These are phyloP conservation scores for Gavia stellata DNA, from an alignment of 2,113 vertebrate genomes.

Conservation along the genomic window DNA sequence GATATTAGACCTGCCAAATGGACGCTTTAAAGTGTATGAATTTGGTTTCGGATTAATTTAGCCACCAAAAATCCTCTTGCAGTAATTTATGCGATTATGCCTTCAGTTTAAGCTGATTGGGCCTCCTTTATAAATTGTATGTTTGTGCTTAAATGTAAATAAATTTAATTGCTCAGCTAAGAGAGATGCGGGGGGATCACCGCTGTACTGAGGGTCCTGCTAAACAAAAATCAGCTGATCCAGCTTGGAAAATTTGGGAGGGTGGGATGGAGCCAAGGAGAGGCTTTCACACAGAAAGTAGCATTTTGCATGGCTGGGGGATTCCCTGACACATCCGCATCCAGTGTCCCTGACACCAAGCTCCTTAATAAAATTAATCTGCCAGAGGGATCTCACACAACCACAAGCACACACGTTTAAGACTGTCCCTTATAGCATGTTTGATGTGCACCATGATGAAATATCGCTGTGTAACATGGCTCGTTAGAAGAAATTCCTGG, in stretches of 20 bases:
- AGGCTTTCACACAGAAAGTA: not conserved
- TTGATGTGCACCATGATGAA: accelerated
- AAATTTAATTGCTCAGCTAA: not conserved
- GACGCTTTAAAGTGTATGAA: not conserved
- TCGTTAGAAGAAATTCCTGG: not conserved
- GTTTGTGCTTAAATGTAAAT: not conserved
- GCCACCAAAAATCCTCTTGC: not conserved
- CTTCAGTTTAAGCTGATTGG: not conserved
- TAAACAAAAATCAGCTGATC: not conserved
- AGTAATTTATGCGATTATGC: not conserved
- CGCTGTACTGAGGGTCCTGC: not conserved
- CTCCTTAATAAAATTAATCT: not conserved
- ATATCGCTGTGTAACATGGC: not conserved
- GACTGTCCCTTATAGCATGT: accelerated
- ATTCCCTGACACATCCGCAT: accelerated
- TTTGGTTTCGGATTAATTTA: not conserved
- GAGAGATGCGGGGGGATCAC: not conserved
- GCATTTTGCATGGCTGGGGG: not conserved
- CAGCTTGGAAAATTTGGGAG: not conserved
- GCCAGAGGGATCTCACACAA: not conserved
- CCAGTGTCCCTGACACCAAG: not conserved
- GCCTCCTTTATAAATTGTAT: not conserved
- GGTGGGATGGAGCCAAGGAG: not conserved
- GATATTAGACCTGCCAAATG: not conserved
- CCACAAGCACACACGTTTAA: not conserved